Base-by-base conservation (phyloP, 2,888 invertebrate genomes). In the Chelonus formosanus region DNA sequence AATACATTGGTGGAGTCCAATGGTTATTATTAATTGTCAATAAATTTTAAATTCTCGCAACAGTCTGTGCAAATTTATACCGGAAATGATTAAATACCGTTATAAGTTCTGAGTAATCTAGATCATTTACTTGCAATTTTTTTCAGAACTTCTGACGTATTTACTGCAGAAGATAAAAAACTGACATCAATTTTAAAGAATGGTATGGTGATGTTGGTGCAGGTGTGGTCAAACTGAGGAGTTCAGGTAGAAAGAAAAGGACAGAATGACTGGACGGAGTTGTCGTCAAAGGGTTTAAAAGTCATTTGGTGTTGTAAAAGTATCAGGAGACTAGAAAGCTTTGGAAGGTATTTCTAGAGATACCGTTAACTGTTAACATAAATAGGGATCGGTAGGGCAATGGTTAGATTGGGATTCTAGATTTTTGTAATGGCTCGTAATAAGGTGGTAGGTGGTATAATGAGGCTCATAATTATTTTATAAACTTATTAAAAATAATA, bases 81-180 rank as follows among this genome's bases (percentile, higher is more conserved):
- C n/a, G 47, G 47, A 65, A 32, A 61, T 50, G 52, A 31, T 40
- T 40, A 40, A 40, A 40, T 40, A 20, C 40, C 40, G 40, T 6
- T 40, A 40, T 40, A 40, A 4, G 5, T 40, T 40, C 40, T 40
- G 1, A 40, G 6, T 40, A 40, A 6, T 40, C 40, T 5, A 40
- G 40, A 40, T 40, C 1, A 40, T 40, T 40, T 5, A 6, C 40
- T 40, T 40, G 40, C 40, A 1, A 40, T 40, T 40, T 40, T 40
- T 4, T 40, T 4, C n/a, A 40, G 6, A 40, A 20, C 2, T 20
- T 40, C 40, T 6, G 40, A 5, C 40, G 2, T 20, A 20, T 20
- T 20, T 20, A 40, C 3, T 5, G 40, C 40, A 6, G 40, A 40
- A 40, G 6, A 40, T 4, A 40, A 40, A 40, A 40, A 3, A 40